Percentiles rank a stretch among this genome's conserved stretches.
These are phyloP conservation scores for Athrips mouffetella DNA, from an alignment of 2,888 invertebrate genomes.

Conservation along the genomic window DNA sequence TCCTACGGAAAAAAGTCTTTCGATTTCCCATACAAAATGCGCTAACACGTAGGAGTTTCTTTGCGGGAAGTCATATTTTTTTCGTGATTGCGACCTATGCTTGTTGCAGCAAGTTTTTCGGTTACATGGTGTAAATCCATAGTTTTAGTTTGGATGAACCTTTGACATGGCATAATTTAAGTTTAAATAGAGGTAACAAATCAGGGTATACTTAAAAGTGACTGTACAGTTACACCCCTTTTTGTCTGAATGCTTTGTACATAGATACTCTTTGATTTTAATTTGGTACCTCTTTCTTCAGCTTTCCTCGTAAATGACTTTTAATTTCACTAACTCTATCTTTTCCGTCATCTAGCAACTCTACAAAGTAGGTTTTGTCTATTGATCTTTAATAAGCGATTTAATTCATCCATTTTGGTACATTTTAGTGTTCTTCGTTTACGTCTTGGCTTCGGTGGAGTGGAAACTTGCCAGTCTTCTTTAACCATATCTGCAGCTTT, in stretches of 20 bases:
- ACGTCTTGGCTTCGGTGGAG: constrained; percentile 39
- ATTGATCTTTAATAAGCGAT: constrained; percentile 4
- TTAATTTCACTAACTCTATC: constrained; percentile 22
- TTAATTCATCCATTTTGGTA: constrained; percentile 27
- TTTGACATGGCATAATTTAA: too few relatives aligned
- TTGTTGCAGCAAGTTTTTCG: too few relatives aligned
- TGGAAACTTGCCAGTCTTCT: constrained; percentile 77
- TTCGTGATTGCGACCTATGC: too few relatives aligned
- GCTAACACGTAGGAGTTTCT: too few relatives aligned
- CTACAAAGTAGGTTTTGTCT: constrained; percentile 27
- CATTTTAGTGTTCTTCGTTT: constrained; percentile 46
- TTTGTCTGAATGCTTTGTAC: not conserved
- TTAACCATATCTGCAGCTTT: constrained; percentile 91
- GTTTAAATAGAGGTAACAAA: too few relatives aligned
- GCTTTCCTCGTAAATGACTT: constrained; percentile 38
- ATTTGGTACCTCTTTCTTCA: constrained; percentile 33
- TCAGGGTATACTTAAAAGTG: not conserved
- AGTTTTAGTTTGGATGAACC: too few relatives aligned
- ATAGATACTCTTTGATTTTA: constrained; percentile 7
- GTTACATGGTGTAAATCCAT: too few relatives aligned
- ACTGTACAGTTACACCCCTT: not conserved
- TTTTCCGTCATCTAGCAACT: constrained; percentile 49
- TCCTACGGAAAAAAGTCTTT: too few relatives aligned
- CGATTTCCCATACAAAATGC: too few relatives aligned
- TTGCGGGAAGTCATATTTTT: too few relatives aligned